Evolutionary conservation across 2,113 vertebrate species (phyloP), one percentile per base, ranked within the genome.

Genomic region (Chionis minor): DNA sequence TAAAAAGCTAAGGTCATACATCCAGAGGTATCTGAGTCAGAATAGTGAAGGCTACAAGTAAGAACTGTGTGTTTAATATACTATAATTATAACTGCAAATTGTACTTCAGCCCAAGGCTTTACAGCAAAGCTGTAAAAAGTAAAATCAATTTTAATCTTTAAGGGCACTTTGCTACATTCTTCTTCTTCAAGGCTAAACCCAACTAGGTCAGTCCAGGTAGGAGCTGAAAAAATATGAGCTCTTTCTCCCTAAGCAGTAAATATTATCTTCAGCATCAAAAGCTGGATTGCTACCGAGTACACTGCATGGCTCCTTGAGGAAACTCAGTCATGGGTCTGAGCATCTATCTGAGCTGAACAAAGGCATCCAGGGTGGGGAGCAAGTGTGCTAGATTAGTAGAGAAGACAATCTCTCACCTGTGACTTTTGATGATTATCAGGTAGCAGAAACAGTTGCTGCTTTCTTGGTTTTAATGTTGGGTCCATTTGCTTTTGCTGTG

Each of bases 61-160:
- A 92, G 63, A 94, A 75, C 54, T 49, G 6, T 82, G 74, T 94
- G 24, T 94, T 97, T 81, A 90, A 95, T 92, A 88, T 63, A 51
- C 88, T 89, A 7, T 85, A 87, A 95, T 95, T 91, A 58, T 59
- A 80, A 93, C 81, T 94, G 70, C 82, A 95, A 92, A 95, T 90
- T 80, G 59, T 93, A 90, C 63, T 65, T 94, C 77, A 91, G 85
- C 56, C 70, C 71, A 92, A 81, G 87, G 75, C 78, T 97, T 96
- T 88, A 95, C 62, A 94, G 96, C 91, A 95, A 86, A 96, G 52
- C 55, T 90, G 90, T 69, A 81, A 88, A 81, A 96, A 90, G 85
- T 84, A 93, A 97, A 96, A 95, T 92, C 35, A 78, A 80, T 97
- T 95, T 96, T 95, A 86, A 92, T 95, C 92, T 97, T 90, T 95